Conservation (phyloP, 2,113 vertebrate species). For the Myxocyprinus asiaticus region DNA sequence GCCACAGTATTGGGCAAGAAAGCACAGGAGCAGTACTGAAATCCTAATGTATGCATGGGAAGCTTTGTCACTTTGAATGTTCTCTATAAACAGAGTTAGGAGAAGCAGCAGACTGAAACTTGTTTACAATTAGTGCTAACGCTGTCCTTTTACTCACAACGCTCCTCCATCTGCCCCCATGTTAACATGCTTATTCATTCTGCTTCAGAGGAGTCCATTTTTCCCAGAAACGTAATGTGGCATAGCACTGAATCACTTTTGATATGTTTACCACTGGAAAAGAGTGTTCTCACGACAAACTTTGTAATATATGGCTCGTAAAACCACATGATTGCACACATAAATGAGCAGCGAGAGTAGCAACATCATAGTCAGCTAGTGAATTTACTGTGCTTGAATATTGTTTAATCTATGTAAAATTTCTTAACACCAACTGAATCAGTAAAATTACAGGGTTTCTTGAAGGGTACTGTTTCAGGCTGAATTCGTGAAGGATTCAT, state of each 20-base stretch:
- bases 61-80: conserved; percentile 40
- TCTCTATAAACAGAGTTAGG: background rate
- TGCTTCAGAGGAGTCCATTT: conserved; percentile 25
- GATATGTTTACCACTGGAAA: background rate
- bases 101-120: conserved; percentile 33
- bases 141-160: conserved; percentile 13
- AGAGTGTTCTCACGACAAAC: background rate
- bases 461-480: background rate
- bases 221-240: conserved; percentile 10
- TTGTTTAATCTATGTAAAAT: background rate
- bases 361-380: background rate
- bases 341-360: background rate
- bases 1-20: background rate
- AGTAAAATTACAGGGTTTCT: background rate
- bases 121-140: conserved; percentile 32
- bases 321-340: background rate
- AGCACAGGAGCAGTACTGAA: background rate
- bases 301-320: background rate
- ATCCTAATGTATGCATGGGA: conserved; percentile 9
- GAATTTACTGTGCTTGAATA: background rate
- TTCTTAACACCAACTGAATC: background rate
- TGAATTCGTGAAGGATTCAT: background rate
- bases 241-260: background rate
- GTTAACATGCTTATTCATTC: conserved; percentile 5
- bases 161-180: background rate